Evolutionary conservation across 2,888 invertebrate genomes (phyloP).

Genomic region (Neoaliturus tenellus): DNA sequence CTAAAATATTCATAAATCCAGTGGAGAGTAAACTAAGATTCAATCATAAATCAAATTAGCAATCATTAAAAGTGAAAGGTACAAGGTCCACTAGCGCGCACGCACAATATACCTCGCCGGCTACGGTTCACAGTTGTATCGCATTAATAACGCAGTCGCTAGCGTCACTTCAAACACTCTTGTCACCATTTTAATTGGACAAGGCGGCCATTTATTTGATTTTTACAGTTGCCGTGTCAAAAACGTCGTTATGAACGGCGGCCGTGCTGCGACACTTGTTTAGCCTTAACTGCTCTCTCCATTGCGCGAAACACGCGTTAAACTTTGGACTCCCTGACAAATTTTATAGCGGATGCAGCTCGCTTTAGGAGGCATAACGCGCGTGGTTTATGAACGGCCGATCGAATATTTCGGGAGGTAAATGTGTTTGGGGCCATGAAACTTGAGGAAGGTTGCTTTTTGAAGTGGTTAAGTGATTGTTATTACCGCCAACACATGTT

Average conservation of each 20-base stretch:
- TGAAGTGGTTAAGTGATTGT: no score
- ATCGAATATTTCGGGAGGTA: no score
- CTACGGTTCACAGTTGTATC: conserved; percentile 10
- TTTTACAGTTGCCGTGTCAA: conserved; percentile 21
- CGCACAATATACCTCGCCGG: neutral
- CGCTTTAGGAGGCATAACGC: neutral
- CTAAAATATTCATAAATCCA: neutral
- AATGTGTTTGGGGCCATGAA: no score
- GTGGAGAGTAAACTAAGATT: neutral
- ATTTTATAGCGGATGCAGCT: conserved; percentile 8
- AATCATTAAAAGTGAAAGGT: conserved; percentile 16
- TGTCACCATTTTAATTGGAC: conserved; percentile 27
- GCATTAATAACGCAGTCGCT: neutral
- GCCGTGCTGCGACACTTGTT: conserved; percentile 8
- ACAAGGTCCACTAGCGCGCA: neutral
- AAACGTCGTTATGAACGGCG: neutral
- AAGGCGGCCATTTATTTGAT: conserved; percentile 9
- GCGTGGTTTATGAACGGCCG: no score
- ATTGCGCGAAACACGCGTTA: neutral
- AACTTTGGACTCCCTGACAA: neutral
- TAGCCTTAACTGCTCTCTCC: neutral
- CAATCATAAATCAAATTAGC: neutral
- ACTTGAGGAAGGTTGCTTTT: no score
- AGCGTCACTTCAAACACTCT: conserved; percentile 15
- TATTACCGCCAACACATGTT: no score